Evolutionary conservation across 2,113 vertebrate genomes (phyloP), one percentile per base, ranked within the genome.

Genomic region (Carassius gibelio): DNA sequence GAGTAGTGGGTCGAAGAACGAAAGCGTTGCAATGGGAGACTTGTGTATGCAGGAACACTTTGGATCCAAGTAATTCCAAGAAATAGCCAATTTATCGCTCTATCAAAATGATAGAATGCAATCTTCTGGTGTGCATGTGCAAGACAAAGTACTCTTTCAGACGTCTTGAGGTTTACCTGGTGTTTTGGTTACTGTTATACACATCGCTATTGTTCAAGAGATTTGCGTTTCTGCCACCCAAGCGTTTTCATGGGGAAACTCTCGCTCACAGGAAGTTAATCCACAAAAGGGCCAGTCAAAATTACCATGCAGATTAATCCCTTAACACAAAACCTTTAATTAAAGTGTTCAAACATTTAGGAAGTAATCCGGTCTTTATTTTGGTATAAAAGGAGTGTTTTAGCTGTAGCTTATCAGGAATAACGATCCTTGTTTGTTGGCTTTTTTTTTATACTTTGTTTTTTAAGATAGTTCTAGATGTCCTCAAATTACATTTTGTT

Each of bases 271-370:
- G 50, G 57, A 86, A 76, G 80, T 59, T 87, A 85, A 86, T 90
- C 78, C 82, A 84, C 87, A 84, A 82, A 82, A 84, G 84, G 38
- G 71, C 77, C 82, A 74, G 78, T 88, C 48, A 83, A 69, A 88
- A 85, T 84, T 48, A 62, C 30, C 36, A 57, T 64, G 21, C 80
- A 86, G 88, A 81, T 84, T 86, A 85, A 84, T 66, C 86, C 78
- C 88, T 64, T 45, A 89, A 74, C 84, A 87, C 76, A 80, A 59
- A 66, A 72, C 72, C 78, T 86, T 87, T 88, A 86, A 88, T 88
- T 83, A 87, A 61, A 62, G 72, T 84, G 64, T 83, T 85, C 66
- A 85, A 89, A 66, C 85, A 84, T 85, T 82, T 61, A 69, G 34
- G 36, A 82, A 78, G 71, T 83, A 85, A 88, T 85, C 84, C 84